Evolutionary conservation across 2,797 vertebrate genomes (phyloP).

Genomic region (Columba guinea): DNA sequence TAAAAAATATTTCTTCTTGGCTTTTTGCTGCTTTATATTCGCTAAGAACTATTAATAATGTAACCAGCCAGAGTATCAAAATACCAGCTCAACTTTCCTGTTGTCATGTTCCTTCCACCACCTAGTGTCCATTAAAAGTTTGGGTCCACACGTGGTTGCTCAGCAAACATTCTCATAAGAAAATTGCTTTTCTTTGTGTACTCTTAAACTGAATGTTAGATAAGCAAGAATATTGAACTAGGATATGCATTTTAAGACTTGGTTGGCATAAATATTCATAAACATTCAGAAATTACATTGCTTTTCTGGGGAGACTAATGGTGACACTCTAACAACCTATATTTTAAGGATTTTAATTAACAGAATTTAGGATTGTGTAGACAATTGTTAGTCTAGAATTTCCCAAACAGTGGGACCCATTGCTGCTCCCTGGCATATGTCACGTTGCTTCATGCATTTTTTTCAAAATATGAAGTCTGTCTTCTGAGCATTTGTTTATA

Average conservation of each 20-base stretch:
- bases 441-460: not conserved
- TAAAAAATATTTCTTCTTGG: not conserved
- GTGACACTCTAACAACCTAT: not conserved
- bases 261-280: not conserved
- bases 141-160: not conserved
- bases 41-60: not conserved
- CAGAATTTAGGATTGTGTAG: not conserved
- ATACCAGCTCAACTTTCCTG: not conserved
- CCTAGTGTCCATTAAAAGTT: not conserved
- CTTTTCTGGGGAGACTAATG: not conserved
- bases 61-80: rapidly evolving
- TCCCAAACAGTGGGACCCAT: not conserved
- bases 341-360: not conserved
- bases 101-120: not conserved
- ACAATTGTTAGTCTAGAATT: not conserved
- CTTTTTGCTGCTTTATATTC: not conserved
- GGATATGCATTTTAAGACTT: not conserved
- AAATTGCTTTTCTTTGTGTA: not conserved
- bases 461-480: not conserved
- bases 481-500: not conserved
- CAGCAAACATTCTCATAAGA: not conserved
- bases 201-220: not conserved
- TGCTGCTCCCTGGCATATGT: not conserved
- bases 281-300: not conserved
- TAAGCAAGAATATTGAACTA: not conserved